A percentile compares a stretch with the other conserved stretches of the same genome.
Evolutionary conservation across 2,797 vertebrate genomes (phyloP).

Genomic region (Halcyon badia): DNA sequence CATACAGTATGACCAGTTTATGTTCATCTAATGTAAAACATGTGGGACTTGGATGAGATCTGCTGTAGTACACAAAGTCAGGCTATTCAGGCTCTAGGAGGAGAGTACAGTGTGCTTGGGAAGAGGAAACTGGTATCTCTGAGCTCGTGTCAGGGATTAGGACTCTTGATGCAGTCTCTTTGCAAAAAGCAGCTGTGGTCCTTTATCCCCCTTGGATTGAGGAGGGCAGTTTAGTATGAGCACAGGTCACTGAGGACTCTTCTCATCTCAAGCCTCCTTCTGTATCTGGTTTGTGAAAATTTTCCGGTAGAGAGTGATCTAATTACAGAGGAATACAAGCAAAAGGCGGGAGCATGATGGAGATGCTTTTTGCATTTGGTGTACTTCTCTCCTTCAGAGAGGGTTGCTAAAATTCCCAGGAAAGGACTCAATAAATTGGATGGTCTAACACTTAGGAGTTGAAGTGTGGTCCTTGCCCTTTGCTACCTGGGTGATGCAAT

Average conservation of each 20-base stretch:
- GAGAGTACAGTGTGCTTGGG: neutral
- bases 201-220: neutral
- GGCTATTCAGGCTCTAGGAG: neutral
- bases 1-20: constrained; percentile 62
- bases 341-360: neutral
- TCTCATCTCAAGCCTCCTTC: neutral
- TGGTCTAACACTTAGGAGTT: rapidly evolving
- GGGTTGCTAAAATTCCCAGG: neutral
- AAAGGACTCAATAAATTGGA: neutral
- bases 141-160: rapidly evolving
- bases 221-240: neutral
- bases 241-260: too few relatives aligned
- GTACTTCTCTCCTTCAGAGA: neutral
- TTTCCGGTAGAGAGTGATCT: neutral
- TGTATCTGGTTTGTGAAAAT: neutral
- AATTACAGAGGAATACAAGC: neutral
- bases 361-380: neutral
- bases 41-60: constrained; percentile 29
- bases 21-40: constrained; percentile 67
- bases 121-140: neutral
- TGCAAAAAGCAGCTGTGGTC: neutral
- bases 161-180: neutral
- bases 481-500: neutral
- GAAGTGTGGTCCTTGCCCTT: neutral
- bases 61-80: neutral